Evolutionary conservation across 92 coral and sea anemone genomes (phyloP).

Genomic region (Muricea muricata): DNA sequence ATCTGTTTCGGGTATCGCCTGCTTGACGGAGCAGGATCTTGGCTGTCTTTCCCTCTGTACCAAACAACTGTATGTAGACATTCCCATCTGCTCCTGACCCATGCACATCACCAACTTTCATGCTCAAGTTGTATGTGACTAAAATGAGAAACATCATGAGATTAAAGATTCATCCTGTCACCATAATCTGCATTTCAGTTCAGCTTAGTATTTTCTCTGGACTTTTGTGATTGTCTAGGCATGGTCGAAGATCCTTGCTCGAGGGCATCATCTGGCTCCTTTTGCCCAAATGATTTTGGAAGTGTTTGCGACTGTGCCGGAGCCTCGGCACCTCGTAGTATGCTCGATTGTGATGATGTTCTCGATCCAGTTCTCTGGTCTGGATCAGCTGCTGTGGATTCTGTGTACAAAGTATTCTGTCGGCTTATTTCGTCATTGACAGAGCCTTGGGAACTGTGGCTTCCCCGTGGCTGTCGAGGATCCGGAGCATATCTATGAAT

Average conservation of each 20-base stretch:
- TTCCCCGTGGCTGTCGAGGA: constrained; percentile 11
- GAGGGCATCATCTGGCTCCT: constrained; percentile 46
- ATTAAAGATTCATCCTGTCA: background rate
- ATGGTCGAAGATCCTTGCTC: constrained; percentile 71
- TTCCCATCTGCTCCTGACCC: constrained; percentile 99
- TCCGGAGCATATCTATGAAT: constrained; percentile 22
- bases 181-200: background rate
- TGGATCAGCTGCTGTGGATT: background rate
- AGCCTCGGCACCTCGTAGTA: constrained; percentile 71
- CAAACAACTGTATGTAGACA: constrained; percentile 97
- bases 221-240: constrained; percentile 76
- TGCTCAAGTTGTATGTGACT: constrained; percentile 97
- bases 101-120: constrained; percentile 97
- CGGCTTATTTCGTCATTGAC: constrained; percentile 2
- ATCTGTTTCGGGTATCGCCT: constrained; percentile 89
- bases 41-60: constrained; percentile 94
- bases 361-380: constrained; percentile 60
- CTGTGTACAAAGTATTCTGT: constrained; percentile 1
- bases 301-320: constrained; percentile 89
- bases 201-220: constrained; percentile 84
- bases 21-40: constrained; percentile 98
- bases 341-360: constrained; percentile 78
- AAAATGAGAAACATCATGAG: background rate
- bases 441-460: constrained; percentile 41
- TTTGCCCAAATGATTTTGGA: constrained; percentile 24